These are phyloP conservation scores for Cheirogaleus medius DNA, from an alignment of 2,113 vertebrate genomes.

Conservation along the genomic window DNA sequence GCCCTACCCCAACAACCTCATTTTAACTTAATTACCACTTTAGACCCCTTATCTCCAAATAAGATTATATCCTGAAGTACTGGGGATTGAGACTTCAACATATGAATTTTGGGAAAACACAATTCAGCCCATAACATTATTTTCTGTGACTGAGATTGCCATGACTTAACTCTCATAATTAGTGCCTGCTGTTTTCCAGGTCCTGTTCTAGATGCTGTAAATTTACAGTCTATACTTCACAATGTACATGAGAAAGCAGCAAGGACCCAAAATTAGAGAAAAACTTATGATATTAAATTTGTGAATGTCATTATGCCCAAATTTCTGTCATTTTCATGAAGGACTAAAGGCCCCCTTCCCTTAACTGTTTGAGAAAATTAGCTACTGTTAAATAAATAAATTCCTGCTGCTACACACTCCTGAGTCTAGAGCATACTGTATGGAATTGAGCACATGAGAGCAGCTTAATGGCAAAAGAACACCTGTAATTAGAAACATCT, in stretches of 20 bases:
- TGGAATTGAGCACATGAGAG: background rate
- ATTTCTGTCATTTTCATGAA: background rate
- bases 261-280: background rate
- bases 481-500: background rate
- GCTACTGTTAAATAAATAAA: background rate
- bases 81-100: background rate
- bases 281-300: background rate
- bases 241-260: background rate
- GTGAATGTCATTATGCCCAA: background rate
- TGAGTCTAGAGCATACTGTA: background rate
- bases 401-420: background rate
- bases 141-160: background rate
- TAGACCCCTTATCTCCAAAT: background rate
- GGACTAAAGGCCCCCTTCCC: background rate
- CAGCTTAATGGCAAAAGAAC: background rate
- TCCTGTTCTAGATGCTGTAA: background rate
- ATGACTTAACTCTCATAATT: background rate
- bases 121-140: background rate
- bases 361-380: conserved; percentile 6
- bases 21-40: background rate
- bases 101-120: background rate
- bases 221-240: background rate
- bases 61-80: background rate
- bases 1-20: background rate
- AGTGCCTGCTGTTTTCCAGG: background rate